Evolutionary conservation across 2,888 invertebrate species (phyloP).

Genomic region (Troides helena): DNA sequence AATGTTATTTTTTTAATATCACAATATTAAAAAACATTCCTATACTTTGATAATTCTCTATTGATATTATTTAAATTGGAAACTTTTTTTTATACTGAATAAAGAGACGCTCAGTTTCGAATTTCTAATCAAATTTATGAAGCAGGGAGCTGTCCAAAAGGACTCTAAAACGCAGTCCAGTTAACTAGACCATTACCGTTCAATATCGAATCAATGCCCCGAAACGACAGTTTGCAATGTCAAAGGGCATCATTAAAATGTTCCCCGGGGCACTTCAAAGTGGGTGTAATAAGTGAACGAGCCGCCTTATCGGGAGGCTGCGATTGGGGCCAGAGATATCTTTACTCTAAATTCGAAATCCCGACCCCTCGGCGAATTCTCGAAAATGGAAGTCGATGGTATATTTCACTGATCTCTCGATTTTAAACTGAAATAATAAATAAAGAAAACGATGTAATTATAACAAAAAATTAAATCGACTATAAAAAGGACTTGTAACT

Average conservation of each 20-base stretch:
- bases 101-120: too few species aligned
- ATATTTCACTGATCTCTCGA: background rate
- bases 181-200: conserved; percentile 46
- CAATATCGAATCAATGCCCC: conserved; percentile 49
- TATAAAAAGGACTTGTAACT: too few species aligned
- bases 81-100: too few species aligned
- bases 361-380: conserved; percentile 1
- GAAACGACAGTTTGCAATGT: conserved; percentile 49
- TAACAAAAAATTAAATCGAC: too few species aligned
- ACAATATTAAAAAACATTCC: too few species aligned
- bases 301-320: conserved; percentile 43
- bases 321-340: conserved; percentile 35
- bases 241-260: conserved; percentile 58
- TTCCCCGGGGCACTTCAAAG: conserved; percentile 50
- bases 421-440: background rate
- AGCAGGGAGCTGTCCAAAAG: background rate
- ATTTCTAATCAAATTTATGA: conserved; percentile 17
- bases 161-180: conserved; percentile 32
- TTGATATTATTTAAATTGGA: too few species aligned
- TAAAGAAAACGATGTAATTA: too few species aligned
- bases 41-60: too few species aligned
- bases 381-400: conserved; percentile 3
- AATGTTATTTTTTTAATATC: too few species aligned
- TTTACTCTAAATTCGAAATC: conserved; percentile 27
- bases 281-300: conserved; percentile 43